phyloP scores from a whole-genome alignment of 2,113 vertebrate genomes.

The Zootoca vivipara region DNA sequence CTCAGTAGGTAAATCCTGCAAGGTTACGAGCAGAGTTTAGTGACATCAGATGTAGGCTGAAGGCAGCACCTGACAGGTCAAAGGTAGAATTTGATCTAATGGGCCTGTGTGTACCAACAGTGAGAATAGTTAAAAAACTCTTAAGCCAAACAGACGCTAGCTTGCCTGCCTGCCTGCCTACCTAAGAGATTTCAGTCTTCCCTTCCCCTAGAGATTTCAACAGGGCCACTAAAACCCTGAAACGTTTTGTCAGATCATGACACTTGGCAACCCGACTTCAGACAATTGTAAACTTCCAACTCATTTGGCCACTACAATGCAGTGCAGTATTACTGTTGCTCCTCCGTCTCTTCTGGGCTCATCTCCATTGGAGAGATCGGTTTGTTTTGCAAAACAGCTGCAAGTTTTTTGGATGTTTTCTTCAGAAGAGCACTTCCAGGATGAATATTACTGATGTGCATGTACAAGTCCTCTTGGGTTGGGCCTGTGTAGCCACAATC shows the following conservation, averaged over 20 bases:
- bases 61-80: no score
- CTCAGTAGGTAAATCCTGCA: no score
- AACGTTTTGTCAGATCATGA: neutral
- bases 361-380: slow-evolving; percentile 68
- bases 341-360: slow-evolving; percentile 52
- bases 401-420: slow-evolving; percentile 84
- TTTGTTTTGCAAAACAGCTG: slow-evolving; percentile 78
- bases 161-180: neutral
- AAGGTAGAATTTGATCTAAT: no score
- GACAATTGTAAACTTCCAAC: slow-evolving; percentile 48
- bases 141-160: neutral
- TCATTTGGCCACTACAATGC: neutral
- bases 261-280: neutral
- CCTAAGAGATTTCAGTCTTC: neutral
- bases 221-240: neutral
- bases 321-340: slow-evolving; percentile 46
- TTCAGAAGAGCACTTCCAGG: slow-evolving; percentile 78
- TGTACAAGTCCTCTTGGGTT: slow-evolving; percentile 81
- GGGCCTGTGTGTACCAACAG: no score
- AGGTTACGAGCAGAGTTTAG: no score
- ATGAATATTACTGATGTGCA: slow-evolving; percentile 77
- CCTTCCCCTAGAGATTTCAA: neutral
- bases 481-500: slow-evolving; percentile 86
- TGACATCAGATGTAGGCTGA: neutral
- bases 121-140: neutral